A percentile compares a stretch with the other conserved stretches of the same genome.
Conservation (phyloP, 2,888 invertebrate genomes). For the Euplagia quadripunctaria region DNA sequence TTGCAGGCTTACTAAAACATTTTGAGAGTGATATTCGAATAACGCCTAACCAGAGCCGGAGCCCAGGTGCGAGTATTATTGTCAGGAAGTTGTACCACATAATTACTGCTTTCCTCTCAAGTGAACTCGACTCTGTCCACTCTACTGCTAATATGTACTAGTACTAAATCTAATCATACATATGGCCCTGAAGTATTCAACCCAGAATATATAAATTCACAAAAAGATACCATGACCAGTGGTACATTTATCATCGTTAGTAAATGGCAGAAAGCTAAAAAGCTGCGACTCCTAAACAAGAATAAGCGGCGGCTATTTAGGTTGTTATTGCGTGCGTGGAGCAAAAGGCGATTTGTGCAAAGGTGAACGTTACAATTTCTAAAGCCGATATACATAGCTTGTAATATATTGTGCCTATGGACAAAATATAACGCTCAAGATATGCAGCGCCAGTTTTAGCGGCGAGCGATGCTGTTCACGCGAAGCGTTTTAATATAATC, state of each 20-base stretch:
- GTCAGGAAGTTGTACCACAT: no score
- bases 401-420: slow-evolving; percentile 48
- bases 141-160: background rate
- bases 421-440: slow-evolving; percentile 48
- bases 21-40: no score
- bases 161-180: background rate
- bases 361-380: slow-evolving; percentile 41
- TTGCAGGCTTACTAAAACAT: no score
- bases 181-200: background rate
- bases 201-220: background rate
- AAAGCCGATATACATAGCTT: slow-evolving; percentile 36
- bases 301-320: slow-evolving; percentile 18
- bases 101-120: background rate
- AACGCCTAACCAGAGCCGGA: no score
- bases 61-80: no score
- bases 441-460: background rate
- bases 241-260: slow-evolving; percentile 19
- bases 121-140: no score
- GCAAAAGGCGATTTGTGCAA: slow-evolving; percentile 23
- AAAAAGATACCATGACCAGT: background rate
- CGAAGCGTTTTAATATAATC: no score
- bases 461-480: background rate
- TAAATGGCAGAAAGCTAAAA: slow-evolving; percentile 12
- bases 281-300: slow-evolving; percentile 13
- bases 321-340: slow-evolving; percentile 24